Evolutionary conservation across 2,888 invertebrate species (phyloP).

Genomic region (Pantelozetes paolii): DNA sequence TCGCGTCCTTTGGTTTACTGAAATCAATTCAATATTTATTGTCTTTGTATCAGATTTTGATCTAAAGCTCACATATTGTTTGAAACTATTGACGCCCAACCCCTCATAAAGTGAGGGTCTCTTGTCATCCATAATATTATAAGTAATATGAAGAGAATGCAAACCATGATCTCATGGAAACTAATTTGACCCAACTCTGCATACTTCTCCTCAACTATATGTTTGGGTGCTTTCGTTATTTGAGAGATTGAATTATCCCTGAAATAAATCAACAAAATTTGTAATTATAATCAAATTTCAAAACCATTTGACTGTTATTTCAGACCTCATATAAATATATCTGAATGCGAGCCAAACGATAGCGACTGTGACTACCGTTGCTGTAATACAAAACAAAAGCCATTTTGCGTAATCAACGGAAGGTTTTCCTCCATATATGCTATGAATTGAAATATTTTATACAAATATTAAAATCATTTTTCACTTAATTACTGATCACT

Average conservation of each 20-base stretch:
- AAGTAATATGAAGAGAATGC: conserved; percentile 48
- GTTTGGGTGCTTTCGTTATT: conserved; percentile 31
- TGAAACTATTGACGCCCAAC: conserved; percentile 50
- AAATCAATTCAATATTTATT: not conserved
- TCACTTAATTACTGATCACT: too few species aligned
- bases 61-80: conserved; percentile 31
- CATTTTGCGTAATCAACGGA: conserved; percentile 42
- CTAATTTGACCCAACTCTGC: conserved; percentile 39
- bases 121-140: conserved; percentile 52
- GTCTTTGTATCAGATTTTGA: not conserved
- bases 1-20: conserved; percentile 51
- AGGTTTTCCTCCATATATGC: conserved; percentile 24
- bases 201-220: conserved; percentile 38
- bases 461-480: too few species aligned
- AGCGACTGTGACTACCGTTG: conserved; percentile 37
- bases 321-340: conserved; percentile 35
- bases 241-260: conserved; percentile 26
- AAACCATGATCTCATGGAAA: conserved; percentile 42
- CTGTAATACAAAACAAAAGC: conserved; percentile 40
- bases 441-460: not conserved
- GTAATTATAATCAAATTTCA: not conserved
- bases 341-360: conserved; percentile 34
- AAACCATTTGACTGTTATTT: too few species aligned
- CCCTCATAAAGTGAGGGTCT: conserved; percentile 50
- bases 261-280: not conserved